These are phyloP conservation scores for Scyliorhinus canicula DNA, from an alignment of 2,797 vertebrate species.

Conservation along the genomic window DNA sequence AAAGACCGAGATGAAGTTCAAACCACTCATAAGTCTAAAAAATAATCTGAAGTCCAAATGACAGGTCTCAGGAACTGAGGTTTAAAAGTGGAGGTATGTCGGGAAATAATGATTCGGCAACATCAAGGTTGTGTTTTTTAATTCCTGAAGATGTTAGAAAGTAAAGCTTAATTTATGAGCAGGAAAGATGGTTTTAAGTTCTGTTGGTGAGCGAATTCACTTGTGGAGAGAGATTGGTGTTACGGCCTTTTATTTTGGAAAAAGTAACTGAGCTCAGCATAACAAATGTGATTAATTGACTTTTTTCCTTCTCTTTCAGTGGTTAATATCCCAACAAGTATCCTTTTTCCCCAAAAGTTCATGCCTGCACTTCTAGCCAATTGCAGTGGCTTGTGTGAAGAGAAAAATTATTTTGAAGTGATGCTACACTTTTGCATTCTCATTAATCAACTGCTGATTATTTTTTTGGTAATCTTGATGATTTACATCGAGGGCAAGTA, in stretches of 20 bases:
- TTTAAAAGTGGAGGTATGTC: background rate
- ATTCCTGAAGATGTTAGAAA: background rate
- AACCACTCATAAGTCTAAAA: background rate
- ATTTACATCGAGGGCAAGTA: background rate
- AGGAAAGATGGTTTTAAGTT: background rate
- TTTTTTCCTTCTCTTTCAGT: constrained; percentile 58
- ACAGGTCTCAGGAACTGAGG: background rate
- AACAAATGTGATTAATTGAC: constrained; percentile 31
- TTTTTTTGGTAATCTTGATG: background rate
- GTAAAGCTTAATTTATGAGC: background rate
- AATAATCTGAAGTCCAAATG: background rate
- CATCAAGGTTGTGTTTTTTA: background rate
- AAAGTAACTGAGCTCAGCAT: background rate
- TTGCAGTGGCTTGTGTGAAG: background rate
- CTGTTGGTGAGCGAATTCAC: background rate
- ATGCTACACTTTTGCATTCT: background rate
- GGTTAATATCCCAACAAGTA: constrained; percentile 73
- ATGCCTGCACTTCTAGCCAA: background rate
- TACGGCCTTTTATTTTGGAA: background rate
- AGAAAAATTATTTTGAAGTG: background rate
- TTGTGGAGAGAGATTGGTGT: background rate
- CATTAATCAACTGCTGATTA: background rate
- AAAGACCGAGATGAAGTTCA: background rate
- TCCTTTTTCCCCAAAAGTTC: constrained; percentile 53
- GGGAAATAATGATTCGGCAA: background rate